Evolutionary conservation across 2,888 invertebrate genomes (phyloP).

Genomic region (Tenthredo mesomela): DNA sequence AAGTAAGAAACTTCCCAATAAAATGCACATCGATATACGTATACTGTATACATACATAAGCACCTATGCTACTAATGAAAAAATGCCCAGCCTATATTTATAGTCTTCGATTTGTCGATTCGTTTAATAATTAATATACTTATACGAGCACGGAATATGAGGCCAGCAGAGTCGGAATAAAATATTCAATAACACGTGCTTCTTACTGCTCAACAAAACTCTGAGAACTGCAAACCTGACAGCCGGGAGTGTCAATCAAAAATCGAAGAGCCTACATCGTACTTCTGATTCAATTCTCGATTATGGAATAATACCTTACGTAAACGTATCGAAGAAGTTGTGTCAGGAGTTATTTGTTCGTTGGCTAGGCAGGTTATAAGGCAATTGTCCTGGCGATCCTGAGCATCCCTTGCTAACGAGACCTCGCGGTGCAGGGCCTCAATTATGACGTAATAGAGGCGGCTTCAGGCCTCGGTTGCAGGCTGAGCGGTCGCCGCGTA

Average conservation of each 20-base stretch:
- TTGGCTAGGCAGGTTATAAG: conserved; percentile 45
- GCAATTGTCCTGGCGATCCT: conserved; percentile 47
- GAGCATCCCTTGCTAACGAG: conserved; percentile 54
- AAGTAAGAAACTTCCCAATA: neutral
- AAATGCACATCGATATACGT: neutral
- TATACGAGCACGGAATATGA: neutral
- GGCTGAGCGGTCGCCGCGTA: conserved; percentile 39
- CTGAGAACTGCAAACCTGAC: neutral
- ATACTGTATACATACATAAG: neutral
- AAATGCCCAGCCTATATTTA: neutral
- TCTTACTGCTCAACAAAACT: neutral
- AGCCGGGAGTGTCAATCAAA: conserved; percentile 7
- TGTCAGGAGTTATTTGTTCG: conserved; percentile 37
- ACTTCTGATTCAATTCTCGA: neutral
- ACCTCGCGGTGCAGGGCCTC: conserved; percentile 51
- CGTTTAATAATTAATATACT: conserved; percentile 4
- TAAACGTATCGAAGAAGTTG: conserved; percentile 35
- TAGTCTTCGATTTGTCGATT: conserved; percentile 29
- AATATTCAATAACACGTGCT: conserved; percentile 5
- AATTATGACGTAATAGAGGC: conserved; percentile 54
- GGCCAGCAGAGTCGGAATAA: neutral
- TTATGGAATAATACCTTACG: neutral
- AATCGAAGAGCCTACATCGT: neutral
- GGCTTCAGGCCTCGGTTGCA: conserved; percentile 48
- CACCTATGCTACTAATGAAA: neutral